These are phyloP conservation scores for Triops cancriformis DNA, from an alignment of 1,140 invertebrate genomes.

Conservation along the genomic window DNA sequence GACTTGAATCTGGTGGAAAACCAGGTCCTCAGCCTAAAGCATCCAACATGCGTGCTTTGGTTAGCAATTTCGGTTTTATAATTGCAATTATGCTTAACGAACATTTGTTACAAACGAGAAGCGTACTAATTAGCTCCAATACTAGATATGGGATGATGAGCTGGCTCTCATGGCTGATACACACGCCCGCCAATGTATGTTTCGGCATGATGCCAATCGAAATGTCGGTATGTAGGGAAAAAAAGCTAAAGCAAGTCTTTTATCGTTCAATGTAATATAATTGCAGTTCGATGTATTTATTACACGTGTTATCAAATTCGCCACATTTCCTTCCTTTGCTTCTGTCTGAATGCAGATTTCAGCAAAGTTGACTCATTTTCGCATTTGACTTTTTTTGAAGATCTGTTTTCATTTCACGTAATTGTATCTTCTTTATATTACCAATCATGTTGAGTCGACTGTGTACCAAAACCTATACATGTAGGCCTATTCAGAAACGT, in stretches of 20 bases:
- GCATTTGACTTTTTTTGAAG: no score
- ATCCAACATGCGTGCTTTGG: slow-evolving; percentile 25
- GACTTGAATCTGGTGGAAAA: slow-evolving; percentile 12
- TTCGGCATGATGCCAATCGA: slow-evolving; percentile 12
- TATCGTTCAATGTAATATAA: not conserved
- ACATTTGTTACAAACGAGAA: not conserved
- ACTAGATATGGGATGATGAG: slow-evolving; percentile 27
- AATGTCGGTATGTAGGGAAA: slow-evolving; percentile 32
- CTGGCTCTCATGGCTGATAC: slow-evolving; percentile 25
- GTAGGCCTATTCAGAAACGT: no score
- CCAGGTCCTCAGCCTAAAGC: slow-evolving; percentile 27
- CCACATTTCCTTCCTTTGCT: no score
- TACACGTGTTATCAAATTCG: not conserved
- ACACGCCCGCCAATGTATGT: slow-evolving; percentile 17
- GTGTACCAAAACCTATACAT: no score
- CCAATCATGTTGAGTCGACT: no score
- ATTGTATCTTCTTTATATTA: no score
- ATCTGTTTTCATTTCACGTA: no score
- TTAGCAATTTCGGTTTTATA: not conserved
- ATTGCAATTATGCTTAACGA: not conserved
- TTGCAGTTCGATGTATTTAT: not conserved
- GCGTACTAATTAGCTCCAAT: not conserved
- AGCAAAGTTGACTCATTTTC: no score
- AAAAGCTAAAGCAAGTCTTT: no score
- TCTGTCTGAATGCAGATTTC: no score